A percentile compares a stretch with the other conserved stretches of the same genome.
phyloP scores from a whole-genome alignment of 2,113 vertebrate genomes.

The Ardeotis arabs region DNA sequence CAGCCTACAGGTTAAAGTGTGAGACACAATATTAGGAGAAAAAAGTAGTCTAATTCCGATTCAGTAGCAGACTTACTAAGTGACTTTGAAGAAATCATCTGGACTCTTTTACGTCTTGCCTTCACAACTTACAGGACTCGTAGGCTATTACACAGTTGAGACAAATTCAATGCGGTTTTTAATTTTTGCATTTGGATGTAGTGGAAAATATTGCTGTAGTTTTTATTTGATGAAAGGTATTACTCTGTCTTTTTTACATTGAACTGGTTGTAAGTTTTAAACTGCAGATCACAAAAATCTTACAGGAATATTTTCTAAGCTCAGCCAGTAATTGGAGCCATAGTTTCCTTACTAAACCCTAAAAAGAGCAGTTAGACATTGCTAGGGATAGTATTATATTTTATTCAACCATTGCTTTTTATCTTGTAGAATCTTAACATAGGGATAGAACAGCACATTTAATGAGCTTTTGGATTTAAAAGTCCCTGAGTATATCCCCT shows the following conservation, averaged over 20 bases:
- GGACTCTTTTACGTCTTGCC: neutral
- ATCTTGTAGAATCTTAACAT: neutral
- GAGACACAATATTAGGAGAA: neutral
- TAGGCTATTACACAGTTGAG: neutral
- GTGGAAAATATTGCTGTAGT: neutral
- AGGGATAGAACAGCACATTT: neutral
- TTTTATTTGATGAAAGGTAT: neutral
- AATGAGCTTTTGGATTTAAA: slow-evolving; percentile 36
- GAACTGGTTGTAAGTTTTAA: neutral
- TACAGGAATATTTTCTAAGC: neutral
- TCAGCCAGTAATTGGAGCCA: neutral
- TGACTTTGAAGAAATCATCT: neutral
- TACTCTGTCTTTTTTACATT: neutral
- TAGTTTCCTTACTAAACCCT: neutral
- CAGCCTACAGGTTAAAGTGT: neutral
- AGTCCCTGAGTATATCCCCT: neutral
- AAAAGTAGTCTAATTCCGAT: neutral
- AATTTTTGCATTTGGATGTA: neutral
- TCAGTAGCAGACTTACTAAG: neutral
- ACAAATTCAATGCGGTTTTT: neutral
- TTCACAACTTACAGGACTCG: neutral
- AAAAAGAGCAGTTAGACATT: neutral
- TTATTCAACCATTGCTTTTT: neutral
- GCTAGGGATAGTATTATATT: neutral
- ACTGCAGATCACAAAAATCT: neutral